Evolutionary conservation across 2,888 invertebrate genomes (phyloP), one percentile per base, ranked within the genome.

Genomic region (Piscicola geometra): DNA sequence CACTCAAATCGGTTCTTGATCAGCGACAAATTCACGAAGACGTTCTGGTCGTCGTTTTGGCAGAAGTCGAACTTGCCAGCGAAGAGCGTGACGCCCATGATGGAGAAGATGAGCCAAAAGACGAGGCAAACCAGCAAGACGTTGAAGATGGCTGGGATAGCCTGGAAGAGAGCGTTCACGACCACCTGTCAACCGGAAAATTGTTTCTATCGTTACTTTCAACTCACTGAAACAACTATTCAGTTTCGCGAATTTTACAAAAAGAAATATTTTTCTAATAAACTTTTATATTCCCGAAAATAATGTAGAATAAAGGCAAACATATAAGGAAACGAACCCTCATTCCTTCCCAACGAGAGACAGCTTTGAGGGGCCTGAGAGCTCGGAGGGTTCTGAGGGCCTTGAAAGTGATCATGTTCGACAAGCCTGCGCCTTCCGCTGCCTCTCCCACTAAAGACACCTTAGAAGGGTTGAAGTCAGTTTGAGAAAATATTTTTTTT

Each of bases 61-160:
- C 76, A 76, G 52, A 25, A 71, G 52, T 76, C 28, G 60, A 76
- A 76, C 35, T 71, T 72, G 9, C 76, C 76, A 67, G 71, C 76
- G 50, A 76, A 76, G 25, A 76, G 35, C 0, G 76, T 76, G 32
- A 98, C 97, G 82, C 97, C 97, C 94, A 98, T 96, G 83, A 98
- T 98, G 86, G 96, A 94, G 87, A 98, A 98, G 87, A 98, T 98
- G 83, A 98, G 91, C 98, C 98, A 98, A 89, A 98, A 97, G 88
- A 98, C 96, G 86, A 98, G 91, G 89, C 97, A 97, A 88, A 98
- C 97, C 86, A 98, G 90, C 86, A 98, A 89, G 88, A 98, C 97
- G 89, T 98, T 97, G 90, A 95, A 95, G 90, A 98, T 98, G 88
- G 95, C 94, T 87, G 97, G 97, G 88, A 98, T 96, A 86, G 97